Evolutionary conservation across 35 echinoderm and acorn worm genomes (phyloP).

Genomic region (Apostichopus parvimensis): DNA sequence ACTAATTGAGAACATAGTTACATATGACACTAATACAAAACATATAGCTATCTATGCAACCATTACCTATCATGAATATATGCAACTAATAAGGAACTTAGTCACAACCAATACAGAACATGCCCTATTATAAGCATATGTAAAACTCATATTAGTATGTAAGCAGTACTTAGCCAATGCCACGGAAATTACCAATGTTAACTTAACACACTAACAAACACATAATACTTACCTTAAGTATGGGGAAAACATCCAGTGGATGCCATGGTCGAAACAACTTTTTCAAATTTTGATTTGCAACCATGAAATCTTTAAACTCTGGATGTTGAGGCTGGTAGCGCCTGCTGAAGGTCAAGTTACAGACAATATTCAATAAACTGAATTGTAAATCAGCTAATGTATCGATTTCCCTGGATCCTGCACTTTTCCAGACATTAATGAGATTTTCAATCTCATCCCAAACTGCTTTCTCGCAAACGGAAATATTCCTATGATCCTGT

Average conservation of each 20-base stretch:
- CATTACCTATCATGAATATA: too few relatives aligned
- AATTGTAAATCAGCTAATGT: constrained; percentile 31
- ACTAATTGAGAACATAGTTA: too few relatives aligned
- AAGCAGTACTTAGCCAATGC: too few relatives aligned
- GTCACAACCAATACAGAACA: too few relatives aligned
- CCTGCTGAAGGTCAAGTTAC: constrained; percentile 70
- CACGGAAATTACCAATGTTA: too few relatives aligned
- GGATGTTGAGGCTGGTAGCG: constrained; percentile 62
- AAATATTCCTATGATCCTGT: not conserved
- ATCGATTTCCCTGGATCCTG: constrained; percentile 29
- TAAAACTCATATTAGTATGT: too few relatives aligned
- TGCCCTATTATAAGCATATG: too few relatives aligned
- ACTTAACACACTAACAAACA: too few relatives aligned
- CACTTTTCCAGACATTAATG: not conserved
- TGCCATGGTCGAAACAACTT: constrained; percentile 66
- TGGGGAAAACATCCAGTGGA: constrained; percentile 72
- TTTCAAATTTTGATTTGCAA: constrained; percentile 73
- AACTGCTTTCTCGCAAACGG: constrained; percentile 51
- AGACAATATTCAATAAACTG: constrained; percentile 67
- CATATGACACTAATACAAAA: too few relatives aligned
- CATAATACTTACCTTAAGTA: constrained; percentile 56
- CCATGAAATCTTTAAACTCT: constrained; percentile 61
- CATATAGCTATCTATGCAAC: too few relatives aligned
- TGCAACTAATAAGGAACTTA: too few relatives aligned
- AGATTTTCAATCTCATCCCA: constrained; percentile 47